phyloP scores from a whole-genome alignment of 2,888 invertebrate species.

The Cryptophagus acutangulus region DNA sequence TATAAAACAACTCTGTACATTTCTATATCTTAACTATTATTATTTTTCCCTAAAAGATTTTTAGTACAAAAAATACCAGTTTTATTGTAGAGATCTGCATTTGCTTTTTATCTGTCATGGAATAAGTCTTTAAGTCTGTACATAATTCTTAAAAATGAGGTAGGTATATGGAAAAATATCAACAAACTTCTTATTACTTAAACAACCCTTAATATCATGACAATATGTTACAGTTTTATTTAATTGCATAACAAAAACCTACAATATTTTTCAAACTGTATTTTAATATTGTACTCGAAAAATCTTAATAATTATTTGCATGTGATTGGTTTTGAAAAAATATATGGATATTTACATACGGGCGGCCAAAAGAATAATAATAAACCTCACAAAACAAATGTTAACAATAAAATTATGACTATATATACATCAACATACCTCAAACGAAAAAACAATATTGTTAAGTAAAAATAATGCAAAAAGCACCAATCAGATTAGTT shows the following conservation, averaged over 20 bases:
- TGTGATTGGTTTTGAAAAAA: slow-evolving; percentile 26
- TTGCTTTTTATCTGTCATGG: slow-evolving; percentile 20
- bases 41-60: slow-evolving; percentile 33
- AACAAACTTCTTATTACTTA: too few species aligned
- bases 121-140: slow-evolving; percentile 18
- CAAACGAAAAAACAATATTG: slow-evolving; percentile 26
- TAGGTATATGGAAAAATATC: slow-evolving; percentile 36
- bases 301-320: slow-evolving; percentile 30
- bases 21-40: slow-evolving; percentile 29
- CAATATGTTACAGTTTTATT: slow-evolving; percentile 33
- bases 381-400: slow-evolving; percentile 31
- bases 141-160: slow-evolving; percentile 33
- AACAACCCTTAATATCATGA: too few species aligned
- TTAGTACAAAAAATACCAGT: slow-evolving; percentile 41
- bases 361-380: too few species aligned
- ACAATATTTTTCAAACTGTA: slow-evolving; percentile 13
- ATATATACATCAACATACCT: slow-evolving; percentile 37
- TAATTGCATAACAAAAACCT: slow-evolving; percentile 31
- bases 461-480: slow-evolving; percentile 28
- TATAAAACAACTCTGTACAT: slow-evolving; percentile 30
- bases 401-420: slow-evolving; percentile 32
- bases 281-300: slow-evolving; percentile 15
- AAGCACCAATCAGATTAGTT: slow-evolving; percentile 29
- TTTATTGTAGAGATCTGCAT: slow-evolving; percentile 38
- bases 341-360: slow-evolving; percentile 28